phyloP scores from a whole-genome alignment of 2,888 invertebrate species.

The Melieria crassipennis region DNA sequence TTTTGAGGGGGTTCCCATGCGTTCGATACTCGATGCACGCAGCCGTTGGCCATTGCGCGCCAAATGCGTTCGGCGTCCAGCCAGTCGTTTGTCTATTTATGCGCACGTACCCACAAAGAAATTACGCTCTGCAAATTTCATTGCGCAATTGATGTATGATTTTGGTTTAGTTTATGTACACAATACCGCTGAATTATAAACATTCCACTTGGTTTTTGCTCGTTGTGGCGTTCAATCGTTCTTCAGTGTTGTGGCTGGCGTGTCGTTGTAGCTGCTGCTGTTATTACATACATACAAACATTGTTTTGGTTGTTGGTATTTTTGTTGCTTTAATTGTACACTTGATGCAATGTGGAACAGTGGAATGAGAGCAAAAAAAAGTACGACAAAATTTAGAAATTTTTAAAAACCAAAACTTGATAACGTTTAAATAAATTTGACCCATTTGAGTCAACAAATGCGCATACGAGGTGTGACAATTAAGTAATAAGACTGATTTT shows the following conservation, averaged over 20 bases:
- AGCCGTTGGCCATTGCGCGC: too few species aligned
- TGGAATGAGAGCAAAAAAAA: neutral
- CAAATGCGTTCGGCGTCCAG: neutral
- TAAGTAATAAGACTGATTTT: too few species aligned
- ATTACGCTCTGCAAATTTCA: conserved; percentile 36
- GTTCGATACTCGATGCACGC: neutral
- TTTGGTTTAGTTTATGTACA: conserved; percentile 37
- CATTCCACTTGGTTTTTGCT: conserved; percentile 19
- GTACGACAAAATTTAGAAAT: neutral
- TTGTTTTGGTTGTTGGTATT: neutral
- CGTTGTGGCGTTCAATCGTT: neutral
- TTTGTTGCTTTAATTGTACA: neutral
- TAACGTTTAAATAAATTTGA: neutral
- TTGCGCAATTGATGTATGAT: conserved; percentile 40
- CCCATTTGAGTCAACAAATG: too few species aligned
- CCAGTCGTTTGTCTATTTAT: conserved; percentile 3
- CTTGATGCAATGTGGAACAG: conserved; percentile 8
- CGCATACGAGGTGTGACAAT: too few species aligned
- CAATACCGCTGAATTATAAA: conserved; percentile 41
- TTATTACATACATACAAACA: neutral
- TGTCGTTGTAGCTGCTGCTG: neutral
- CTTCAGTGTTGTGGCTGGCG: neutral
- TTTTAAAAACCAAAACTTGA: neutral
- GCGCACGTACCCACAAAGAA: conserved; percentile 13
- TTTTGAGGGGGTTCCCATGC: conserved; percentile 17